Evolutionary conservation across 2,888 invertebrate species (phyloP).

Genomic region (Stenodera caucasica): DNA sequence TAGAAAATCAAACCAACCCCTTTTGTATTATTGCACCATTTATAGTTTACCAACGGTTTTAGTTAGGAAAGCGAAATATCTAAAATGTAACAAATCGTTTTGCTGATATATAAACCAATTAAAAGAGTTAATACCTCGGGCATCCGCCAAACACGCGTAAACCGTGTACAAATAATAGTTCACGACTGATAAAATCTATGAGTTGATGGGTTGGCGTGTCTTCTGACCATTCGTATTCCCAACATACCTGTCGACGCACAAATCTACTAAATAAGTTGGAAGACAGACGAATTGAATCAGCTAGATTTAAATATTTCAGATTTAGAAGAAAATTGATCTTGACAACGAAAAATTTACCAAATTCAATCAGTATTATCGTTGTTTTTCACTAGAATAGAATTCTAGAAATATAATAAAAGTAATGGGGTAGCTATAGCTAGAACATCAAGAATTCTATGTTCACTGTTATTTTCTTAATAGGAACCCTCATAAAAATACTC

Average conservation of each 20-base stretch:
- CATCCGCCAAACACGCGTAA: conserved; percentile 52
- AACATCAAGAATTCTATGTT: neutral
- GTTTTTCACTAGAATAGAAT: neutral
- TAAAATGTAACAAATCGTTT: conserved; percentile 7
- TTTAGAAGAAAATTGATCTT: neutral
- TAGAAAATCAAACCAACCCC: too few species aligned
- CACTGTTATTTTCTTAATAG: conserved; percentile 3
- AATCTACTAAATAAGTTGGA: neutral
- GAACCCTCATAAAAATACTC: neutral
- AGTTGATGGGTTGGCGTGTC: conserved; percentile 45
- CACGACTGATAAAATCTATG: conserved; percentile 44
- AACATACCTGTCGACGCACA: conserved; percentile 33
- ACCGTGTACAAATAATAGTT: conserved; percentile 52
- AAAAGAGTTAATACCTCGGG: conserved; percentile 52
- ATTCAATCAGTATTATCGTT: too few species aligned
- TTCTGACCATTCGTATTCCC: conserved; percentile 47
- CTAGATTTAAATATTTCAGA: neutral
- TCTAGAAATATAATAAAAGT: neutral
- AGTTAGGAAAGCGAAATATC: neutral
- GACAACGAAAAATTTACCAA: neutral
- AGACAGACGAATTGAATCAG: neutral
- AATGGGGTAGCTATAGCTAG: neutral
- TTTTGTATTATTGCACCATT: neutral
- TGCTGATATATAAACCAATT: conserved; percentile 50
- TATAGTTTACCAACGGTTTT: too few species aligned